phyloP scores from a whole-genome alignment of 2,113 vertebrate genomes.

The Sturnus vulgaris region DNA sequence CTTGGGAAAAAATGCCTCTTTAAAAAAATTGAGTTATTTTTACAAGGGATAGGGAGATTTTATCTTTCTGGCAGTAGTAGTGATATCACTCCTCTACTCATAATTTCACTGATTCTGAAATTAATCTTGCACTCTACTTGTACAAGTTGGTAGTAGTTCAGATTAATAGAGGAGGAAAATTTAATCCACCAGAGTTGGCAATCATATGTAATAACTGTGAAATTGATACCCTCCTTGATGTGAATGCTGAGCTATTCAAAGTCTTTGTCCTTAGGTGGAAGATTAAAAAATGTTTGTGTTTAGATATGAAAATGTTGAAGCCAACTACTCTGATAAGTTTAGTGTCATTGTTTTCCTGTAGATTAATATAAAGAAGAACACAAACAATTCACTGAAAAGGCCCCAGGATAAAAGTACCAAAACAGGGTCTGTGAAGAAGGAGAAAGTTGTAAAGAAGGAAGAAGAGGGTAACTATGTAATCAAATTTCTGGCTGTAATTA shows the following conservation, averaged over 20 bases:
- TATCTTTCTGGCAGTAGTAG: not conserved
- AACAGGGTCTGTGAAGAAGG: slow-evolving; percentile 88
- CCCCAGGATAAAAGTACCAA: slow-evolving; percentile 81
- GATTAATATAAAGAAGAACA: slow-evolving; percentile 81
- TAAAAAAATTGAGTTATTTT: not conserved
- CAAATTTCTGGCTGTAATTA: not conserved
- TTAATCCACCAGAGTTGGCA: not conserved
- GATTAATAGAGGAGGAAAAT: not conserved
- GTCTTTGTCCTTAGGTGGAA: not conserved
- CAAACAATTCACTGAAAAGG: slow-evolving; percentile 85
- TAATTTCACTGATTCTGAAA: not conserved
- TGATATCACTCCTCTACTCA: not conserved
- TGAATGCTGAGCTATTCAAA: not conserved
- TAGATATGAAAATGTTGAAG: not conserved
- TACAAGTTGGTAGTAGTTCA: not conserved
- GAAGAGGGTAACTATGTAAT: slow-evolving; percentile 76
- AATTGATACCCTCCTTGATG: not conserved
- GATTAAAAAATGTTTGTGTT: not conserved
- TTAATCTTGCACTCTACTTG: not conserved
- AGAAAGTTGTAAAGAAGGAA: slow-evolving; percentile 78
- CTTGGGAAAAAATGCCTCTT: not conserved
- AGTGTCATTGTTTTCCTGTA: slow-evolving; percentile 50
- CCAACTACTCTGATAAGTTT: not conserved
- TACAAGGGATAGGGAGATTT: not conserved
- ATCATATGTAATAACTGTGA: not conserved